These are phyloP conservation scores for Acipenser oxyrinchus DNA, from an alignment of 2,797 vertebrate species.

Conservation along the genomic window DNA sequence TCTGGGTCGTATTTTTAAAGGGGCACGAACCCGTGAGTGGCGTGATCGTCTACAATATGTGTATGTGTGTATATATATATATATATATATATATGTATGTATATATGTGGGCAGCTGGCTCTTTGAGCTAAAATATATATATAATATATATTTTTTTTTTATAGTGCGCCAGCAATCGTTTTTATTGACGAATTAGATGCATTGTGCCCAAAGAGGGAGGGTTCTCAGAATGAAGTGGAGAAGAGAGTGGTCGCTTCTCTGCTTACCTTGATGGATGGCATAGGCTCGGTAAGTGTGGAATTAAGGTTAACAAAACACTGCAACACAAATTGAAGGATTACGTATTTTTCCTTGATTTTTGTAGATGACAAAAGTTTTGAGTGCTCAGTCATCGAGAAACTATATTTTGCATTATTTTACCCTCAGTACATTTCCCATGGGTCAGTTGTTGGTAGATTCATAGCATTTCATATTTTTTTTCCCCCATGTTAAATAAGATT, in stretches of 20 bases:
- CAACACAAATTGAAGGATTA: neutral
- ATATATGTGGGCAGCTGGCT: no score
- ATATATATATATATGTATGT: no score
- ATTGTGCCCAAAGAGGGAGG: constrained; percentile 85
- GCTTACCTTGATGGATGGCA: constrained; percentile 91
- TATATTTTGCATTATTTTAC: constrained; percentile 31
- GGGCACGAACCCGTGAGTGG: no score
- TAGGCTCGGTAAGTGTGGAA: constrained; percentile 76
- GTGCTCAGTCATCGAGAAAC: constrained; percentile 30
- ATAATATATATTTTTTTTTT: neutral
- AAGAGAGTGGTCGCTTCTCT: constrained; percentile 89
- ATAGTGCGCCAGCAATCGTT: constrained; percentile 80
- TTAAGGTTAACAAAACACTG: no score
- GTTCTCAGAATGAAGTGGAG: constrained; percentile 89
- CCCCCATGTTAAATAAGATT: no score
- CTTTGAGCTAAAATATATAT: neutral
- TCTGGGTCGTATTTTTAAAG: no score
- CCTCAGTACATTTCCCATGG: constrained; percentile 26
- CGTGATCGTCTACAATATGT: no score
- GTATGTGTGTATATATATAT: no score
- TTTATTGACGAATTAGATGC: constrained; percentile 96
- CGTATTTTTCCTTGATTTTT: constrained; percentile 9
- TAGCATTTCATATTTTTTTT: no score
- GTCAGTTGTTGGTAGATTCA: no score
- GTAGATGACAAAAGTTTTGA: constrained; percentile 19